Percentiles rank a stretch among this genome's conserved stretches.
Conservation (phyloP, 2,888 invertebrate genomes). For the Athalia cordata region DNA sequence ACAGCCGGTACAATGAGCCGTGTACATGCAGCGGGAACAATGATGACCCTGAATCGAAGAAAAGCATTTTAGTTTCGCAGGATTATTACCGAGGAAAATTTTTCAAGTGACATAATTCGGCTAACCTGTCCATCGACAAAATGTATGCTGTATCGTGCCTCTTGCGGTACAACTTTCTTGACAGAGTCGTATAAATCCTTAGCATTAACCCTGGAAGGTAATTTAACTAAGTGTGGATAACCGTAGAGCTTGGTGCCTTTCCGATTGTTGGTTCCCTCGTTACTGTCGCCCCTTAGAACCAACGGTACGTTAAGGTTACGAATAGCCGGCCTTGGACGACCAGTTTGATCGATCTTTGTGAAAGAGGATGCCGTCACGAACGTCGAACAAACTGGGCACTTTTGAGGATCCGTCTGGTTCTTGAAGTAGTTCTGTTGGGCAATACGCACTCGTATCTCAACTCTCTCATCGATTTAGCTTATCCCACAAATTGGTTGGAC, state of each 20-base stretch:
- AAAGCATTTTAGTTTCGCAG: background rate
- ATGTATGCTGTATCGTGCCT: conserved; percentile 74
- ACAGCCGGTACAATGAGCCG: conserved; percentile 77
- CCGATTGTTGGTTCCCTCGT: conserved; percentile 74
- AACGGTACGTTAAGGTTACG: conserved; percentile 76
- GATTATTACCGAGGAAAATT: too few species aligned
- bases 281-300: conserved; percentile 75
- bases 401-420: conserved; percentile 61
- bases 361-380: conserved; percentile 65
- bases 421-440: conserved; percentile 69
- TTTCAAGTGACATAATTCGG: too few species aligned
- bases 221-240: conserved; percentile 76
- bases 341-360: conserved; percentile 69
- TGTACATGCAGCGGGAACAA: conserved; percentile 78
- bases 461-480: conserved; percentile 58
- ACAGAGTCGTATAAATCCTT: conserved; percentile 74
- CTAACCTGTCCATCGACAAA: conserved; percentile 78
- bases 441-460: conserved; percentile 63
- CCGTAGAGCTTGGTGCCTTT: conserved; percentile 74
- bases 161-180: conserved; percentile 73
- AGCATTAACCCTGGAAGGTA: conserved; percentile 76
- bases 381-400: conserved; percentile 65
- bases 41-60: conserved; percentile 74
- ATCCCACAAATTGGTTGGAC: conserved; percentile 58
- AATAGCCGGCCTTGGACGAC: conserved; percentile 65